Conservation (phyloP, 2,113 vertebrate species). For the Thalassarche chlororhynchos region DNA sequence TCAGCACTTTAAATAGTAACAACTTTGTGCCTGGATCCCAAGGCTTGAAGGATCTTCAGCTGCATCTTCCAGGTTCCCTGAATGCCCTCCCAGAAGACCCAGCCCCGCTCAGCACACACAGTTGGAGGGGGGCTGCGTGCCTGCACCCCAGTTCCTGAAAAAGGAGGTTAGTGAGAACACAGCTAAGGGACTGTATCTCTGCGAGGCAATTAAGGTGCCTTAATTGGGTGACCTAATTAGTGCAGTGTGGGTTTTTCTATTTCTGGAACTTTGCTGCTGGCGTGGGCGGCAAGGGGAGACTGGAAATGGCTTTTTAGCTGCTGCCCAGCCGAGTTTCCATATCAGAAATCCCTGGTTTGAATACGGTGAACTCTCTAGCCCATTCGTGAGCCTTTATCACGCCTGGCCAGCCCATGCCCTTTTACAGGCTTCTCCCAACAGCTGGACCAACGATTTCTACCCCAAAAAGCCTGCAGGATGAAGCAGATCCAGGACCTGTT, state of each 20-base stretch:
- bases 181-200: not conserved
- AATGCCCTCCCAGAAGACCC: not conserved
- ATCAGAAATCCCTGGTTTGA: not conserved
- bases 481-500: not conserved
- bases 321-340: not conserved
- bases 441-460: not conserved
- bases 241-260: not conserved
- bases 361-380: not conserved
- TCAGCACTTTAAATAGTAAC: not conserved
- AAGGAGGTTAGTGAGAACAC: not conserved
- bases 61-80: not conserved
- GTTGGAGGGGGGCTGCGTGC: not conserved
- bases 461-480: not conserved
- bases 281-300: not conserved
- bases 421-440: not conserved
- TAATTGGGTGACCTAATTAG: constrained; percentile 59
- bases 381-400: accelerated
- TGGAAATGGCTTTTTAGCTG: not conserved
- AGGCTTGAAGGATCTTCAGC: not conserved
- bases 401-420: not conserved
- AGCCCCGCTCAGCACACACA: not conserved
- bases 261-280: constrained; percentile 19
- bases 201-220: not conserved
- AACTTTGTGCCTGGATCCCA: not conserved
- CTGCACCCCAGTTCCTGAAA: not conserved